These are phyloP conservation scores for Leptinotarsa lineolata DNA, from an alignment of 1,140 invertebrate species.

Conservation along the genomic window DNA sequence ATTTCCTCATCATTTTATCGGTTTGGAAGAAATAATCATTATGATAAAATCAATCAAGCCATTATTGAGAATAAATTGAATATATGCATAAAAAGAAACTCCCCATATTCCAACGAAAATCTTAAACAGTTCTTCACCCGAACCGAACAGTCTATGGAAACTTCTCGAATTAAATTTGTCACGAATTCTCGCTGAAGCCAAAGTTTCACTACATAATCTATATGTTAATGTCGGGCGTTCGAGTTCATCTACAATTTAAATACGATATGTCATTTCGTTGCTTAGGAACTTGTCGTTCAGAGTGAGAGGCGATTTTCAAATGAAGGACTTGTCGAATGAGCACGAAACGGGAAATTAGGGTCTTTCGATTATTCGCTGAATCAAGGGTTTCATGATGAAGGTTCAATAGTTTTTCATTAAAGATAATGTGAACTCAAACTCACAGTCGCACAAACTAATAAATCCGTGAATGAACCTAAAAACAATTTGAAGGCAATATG, in stretches of 20 bases:
- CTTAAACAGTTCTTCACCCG: neutral
- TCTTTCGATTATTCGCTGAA: neutral
- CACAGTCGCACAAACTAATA: neutral
- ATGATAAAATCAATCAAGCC: too few species aligned
- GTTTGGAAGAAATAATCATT: too few species aligned
- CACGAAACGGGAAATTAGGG: neutral
- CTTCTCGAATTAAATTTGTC: neutral
- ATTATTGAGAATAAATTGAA: too few species aligned
- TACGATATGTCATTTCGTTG: constrained; percentile 5
- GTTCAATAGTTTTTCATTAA: neutral
- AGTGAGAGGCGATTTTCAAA: neutral
- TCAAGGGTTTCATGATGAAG: neutral
- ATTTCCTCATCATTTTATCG: too few species aligned
- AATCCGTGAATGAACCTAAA: neutral
- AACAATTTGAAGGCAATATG: neutral
- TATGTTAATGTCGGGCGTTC: constrained; percentile 7
- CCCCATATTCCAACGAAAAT: neutral
- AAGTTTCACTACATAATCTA: constrained; percentile 6
- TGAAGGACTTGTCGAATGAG: neutral
- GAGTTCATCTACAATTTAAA: constrained; percentile 1
- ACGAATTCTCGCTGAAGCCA: neutral
- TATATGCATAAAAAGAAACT: neutral
- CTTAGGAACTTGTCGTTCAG: neutral
- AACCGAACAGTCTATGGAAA: neutral
- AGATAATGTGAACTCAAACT: neutral